Evolutionary conservation across 2,797 vertebrate genomes (phyloP).

Genomic region (Chelonia mydas): DNA sequence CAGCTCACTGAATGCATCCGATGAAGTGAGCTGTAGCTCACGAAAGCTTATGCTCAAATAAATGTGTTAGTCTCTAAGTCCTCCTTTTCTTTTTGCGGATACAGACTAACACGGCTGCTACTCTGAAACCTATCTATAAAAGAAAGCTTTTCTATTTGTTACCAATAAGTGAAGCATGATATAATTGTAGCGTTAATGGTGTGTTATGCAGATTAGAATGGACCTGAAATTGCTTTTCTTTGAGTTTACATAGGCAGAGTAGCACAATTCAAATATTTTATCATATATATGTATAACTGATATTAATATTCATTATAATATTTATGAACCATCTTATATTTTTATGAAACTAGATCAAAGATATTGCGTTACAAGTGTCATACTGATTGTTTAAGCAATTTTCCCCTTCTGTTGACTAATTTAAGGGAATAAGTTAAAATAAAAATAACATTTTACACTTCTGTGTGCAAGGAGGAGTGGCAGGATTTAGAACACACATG

Average conservation of each 20-base stretch:
- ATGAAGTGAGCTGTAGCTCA: too few species aligned
- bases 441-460: too few species aligned
- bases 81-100: too few species aligned
- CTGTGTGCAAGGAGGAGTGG: neutral
- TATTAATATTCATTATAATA: neutral
- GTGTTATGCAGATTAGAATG: neutral
- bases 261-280: neutral
- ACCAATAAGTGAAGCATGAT: neutral
- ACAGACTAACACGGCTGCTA: too few species aligned
- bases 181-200: neutral
- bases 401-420: constrained; percentile 1
- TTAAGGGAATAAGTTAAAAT: constrained; percentile 19
- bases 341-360: neutral
- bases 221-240: too few species aligned
- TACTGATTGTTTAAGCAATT: constrained; percentile 7
- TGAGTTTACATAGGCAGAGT: neutral
- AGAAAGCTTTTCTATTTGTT: accelerated
- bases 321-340: too few species aligned
- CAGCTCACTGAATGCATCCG: too few species aligned
- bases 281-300: neutral
- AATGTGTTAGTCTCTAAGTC: too few species aligned
- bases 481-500: neutral
- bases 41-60: too few species aligned
- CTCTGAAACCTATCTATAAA: neutral
- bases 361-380: neutral